phyloP scores from a whole-genome alignment of 2,888 invertebrate genomes.

The Ichneumon xanthorius region DNA sequence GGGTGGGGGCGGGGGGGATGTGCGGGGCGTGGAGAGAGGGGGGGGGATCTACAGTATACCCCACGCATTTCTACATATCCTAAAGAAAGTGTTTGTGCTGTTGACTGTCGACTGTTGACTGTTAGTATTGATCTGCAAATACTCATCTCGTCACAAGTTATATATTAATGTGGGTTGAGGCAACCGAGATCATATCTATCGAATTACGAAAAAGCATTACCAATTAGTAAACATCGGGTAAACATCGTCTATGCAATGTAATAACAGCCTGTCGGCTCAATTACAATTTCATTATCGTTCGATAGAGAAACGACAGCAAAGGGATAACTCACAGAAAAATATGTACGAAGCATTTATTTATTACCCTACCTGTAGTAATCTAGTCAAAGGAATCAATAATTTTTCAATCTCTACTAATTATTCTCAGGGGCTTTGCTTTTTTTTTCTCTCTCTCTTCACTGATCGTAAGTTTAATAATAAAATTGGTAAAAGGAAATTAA shows the following conservation, averaged over 20 bases:
- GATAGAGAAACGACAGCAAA: not conserved
- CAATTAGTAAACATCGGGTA: conserved; percentile 1
- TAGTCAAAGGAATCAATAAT: not conserved
- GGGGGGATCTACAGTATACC: not conserved
- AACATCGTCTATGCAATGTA: not conserved
- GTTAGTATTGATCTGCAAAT: conserved; percentile 3
- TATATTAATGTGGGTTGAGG: not conserved
- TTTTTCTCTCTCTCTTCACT: not conserved
- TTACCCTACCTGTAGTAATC: not conserved
- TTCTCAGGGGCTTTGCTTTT: not conserved
- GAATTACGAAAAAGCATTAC: conserved; percentile 6
- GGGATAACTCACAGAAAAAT: not conserved
- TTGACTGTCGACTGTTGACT: conserved; percentile 28
- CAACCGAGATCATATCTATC: not conserved
- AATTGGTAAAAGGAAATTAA: not conserved
- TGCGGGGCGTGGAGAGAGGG: no score
- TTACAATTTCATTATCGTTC: not conserved
- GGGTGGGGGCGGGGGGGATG: no score
- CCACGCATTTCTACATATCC: conserved; percentile 25
- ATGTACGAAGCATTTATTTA: not conserved
- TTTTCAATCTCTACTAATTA: not conserved
- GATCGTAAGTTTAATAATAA: conserved; percentile 25
- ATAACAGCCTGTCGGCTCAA: not conserved
- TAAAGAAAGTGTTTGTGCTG: conserved; percentile 14
- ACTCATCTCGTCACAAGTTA: conserved; percentile 1